Base-by-base conservation (phyloP, 2,888 invertebrate genomes). In the Euspilapteryx auroguttella region DNA sequence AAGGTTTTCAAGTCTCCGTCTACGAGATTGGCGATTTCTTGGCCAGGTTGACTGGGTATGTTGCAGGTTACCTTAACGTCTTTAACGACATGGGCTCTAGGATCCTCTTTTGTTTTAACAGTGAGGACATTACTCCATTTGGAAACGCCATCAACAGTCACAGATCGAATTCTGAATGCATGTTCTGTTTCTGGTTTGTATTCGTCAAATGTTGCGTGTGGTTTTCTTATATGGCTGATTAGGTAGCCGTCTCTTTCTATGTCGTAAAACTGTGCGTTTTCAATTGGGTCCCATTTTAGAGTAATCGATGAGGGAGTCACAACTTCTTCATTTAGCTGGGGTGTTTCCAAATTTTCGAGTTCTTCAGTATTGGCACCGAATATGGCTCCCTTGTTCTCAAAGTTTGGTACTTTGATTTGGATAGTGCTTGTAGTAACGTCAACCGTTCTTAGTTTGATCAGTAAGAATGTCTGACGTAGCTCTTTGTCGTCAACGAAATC, bases 221-320 rank as follows among this genome's bases (percentile, higher is more conserved):
- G 40, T 12, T 37, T 46, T 25, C 27, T 37, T 14, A 71, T 55
- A 32, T 62, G 56, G 13, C 48, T 65, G 36, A 57, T 65, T 24
- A 66, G 36, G 6, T 35, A 33, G 3, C 48, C 56, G 34, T 71
- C 58, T 49, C 53, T 56, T 39, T 68, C 63, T 17, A 73, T 55
- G 49, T 73, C 73, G 32, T 63, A 63, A 35, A 49, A 59, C 29
- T 34, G 31, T 2, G 44, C 54, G 7, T 43, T 32, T 27, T 45
- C 32, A 8, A 42, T 37, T 20, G 32, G 10, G 1, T 51, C 37
- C 73, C 71, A 73, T 14, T 45, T 34, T 17, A 71, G 29, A 6
- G 11, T 30, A 10, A 29, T 20, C 10, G 29, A 24, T 10, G 10
- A 17, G 3, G 24, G 12, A 7, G 15, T n/a, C n/a, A n/a, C n/a